Evolutionary conservation across 64 coral and sea anemone genomes (phyloP), one percentile per base, ranked within the genome.

Genomic region (Pachyseris speciosa): DNA sequence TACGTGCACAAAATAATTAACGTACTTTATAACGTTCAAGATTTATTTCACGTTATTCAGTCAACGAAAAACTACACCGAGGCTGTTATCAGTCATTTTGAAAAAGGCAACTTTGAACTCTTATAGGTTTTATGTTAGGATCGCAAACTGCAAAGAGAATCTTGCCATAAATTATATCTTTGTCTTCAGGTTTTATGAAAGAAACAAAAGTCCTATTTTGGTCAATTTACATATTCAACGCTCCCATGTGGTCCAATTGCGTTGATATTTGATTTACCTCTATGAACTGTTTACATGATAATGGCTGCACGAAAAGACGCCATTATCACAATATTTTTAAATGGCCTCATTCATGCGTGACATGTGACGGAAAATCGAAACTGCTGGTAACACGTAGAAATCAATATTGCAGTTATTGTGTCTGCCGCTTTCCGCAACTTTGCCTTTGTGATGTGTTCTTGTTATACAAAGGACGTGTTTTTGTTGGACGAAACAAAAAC

Each of bases 301-400:
- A 78, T 78, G 48, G 13, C 47, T 22, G 17, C 49, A 31, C 13
- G 24, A 61, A 55, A 55, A 19, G 51, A 55, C 51, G 51, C 51
- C 19, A 34, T 67, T 29, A 33, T 19, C 34, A 33, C 77, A 81
- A 81, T 81, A 81, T 81, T 81, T 61, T 81, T 81, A 81, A 81
- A 60, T 61, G 77, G 52, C 2, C 26, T 25, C 33, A 61, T 4
- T 22, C 77, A 81, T 37, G 32, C 77, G 53, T 37, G 53, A 61
- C 33, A 31, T 6, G 19, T 39, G 77, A 36, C 31, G 57, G 32
- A 19, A 40, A 40, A 44, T 30, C 64, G 64, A 67, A 67, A 67
- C 64, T 67, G 64, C 64, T 25, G 22, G 0, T 5, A 0, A 47
- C 19, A 22, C 7, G 38, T 27, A 20, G 40, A n/a, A n/a, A n/a